A percentile compares a stretch with the other conserved stretches of the same genome.
Conservation (phyloP, 2,888 invertebrate species). For the Aquatica leii region DNA sequence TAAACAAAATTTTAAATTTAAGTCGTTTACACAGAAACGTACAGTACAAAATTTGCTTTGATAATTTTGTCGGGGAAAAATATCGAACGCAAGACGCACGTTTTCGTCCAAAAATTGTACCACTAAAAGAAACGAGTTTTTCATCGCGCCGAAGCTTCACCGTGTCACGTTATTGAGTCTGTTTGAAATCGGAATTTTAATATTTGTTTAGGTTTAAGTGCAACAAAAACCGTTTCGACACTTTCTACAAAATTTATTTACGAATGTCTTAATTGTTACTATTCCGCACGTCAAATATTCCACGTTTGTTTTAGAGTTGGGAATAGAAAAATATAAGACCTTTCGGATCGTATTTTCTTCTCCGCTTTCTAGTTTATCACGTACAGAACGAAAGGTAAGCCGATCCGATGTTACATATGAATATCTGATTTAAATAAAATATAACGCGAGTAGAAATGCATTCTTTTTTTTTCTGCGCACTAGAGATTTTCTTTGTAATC, state of each 20-base stretch:
- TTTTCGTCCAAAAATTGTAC: conserved; percentile 22
- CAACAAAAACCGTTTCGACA: too few species aligned
- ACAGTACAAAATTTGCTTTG: conserved; percentile 29
- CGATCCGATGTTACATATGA: conserved; percentile 44
- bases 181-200: conserved; percentile 36
- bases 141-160: conserved; percentile 28
- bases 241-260: too few species aligned
- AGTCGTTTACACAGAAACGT: conserved; percentile 11
- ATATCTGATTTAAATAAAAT: conserved; percentile 49
- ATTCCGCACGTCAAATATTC: conserved; percentile 18
- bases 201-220: too few species aligned
- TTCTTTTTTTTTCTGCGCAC: conserved; percentile 13
- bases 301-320: conserved; percentile 20
- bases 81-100: conserved; percentile 32
- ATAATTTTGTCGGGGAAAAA: conserved; percentile 29
- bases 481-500: conserved; percentile 9
- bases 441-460: conserved; percentile 37
- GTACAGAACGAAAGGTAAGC: conserved; percentile 39
- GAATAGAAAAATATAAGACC: conserved; percentile 16
- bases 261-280: neutral
- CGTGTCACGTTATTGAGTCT: conserved; percentile 32
- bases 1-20: conserved; percentile 29
- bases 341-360: conserved; percentile 33
- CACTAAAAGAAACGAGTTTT: conserved; percentile 35
- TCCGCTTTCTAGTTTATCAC: conserved; percentile 40